Conservation (phyloP, 92 coral and sea anemone genomes). For the Phymanthus crucifer region DNA sequence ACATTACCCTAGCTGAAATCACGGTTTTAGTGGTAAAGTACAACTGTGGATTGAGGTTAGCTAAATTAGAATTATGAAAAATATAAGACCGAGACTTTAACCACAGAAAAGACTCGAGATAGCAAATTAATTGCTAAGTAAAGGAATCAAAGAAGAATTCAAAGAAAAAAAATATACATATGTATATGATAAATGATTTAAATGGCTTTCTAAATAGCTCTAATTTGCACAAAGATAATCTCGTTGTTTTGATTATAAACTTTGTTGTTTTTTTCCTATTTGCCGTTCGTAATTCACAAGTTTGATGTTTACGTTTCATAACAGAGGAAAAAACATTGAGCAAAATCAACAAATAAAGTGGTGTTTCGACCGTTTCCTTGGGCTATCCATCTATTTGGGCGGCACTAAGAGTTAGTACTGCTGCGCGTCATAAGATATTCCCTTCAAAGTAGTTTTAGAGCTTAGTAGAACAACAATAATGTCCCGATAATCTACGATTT, state of each 20-base stretch:
- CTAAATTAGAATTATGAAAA: background rate
- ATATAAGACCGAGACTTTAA: background rate
- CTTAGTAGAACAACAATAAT: background rate
- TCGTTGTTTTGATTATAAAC: background rate
- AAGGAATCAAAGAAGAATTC: background rate
- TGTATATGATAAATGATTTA: background rate
- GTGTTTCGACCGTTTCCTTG: background rate
- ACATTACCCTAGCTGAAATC: background rate
- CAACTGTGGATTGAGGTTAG: constrained; percentile 4
- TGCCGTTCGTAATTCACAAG: background rate
- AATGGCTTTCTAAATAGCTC: background rate
- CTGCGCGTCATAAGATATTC: background rate
- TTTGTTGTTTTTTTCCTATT: background rate
- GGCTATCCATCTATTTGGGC: background rate
- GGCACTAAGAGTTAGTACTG: background rate
- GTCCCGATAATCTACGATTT: background rate
- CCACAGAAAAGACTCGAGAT: background rate
- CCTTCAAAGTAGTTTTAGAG: background rate
- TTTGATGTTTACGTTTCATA: background rate
- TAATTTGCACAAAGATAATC: background rate
- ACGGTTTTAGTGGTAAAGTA: background rate
- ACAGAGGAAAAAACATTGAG: background rate
- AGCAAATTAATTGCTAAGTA: background rate
- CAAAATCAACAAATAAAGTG: background rate
- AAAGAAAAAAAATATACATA: background rate